Conservation (phyloP, 2,113 vertebrate genomes). For the Chaetodon trifascialis region DNA sequence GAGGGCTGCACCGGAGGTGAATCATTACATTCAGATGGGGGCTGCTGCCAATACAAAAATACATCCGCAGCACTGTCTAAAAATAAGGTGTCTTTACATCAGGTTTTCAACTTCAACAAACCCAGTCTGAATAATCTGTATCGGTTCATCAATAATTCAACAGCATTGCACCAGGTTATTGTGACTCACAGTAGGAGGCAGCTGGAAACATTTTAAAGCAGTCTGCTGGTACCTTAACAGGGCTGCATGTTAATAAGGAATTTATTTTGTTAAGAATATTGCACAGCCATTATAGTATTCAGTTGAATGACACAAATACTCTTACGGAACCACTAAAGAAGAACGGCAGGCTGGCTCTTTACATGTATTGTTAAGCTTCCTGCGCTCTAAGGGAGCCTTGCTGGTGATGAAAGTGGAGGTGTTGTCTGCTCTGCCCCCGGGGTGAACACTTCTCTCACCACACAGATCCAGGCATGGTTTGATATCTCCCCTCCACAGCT, state of each 20-base stretch:
- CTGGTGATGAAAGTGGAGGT: constrained; percentile 64
- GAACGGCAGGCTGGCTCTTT: constrained; percentile 17
- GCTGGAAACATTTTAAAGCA: constrained; percentile 45
- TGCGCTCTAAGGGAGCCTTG: constrained; percentile 43
- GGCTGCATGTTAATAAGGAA: not conserved
- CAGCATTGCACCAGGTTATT: constrained; percentile 30
- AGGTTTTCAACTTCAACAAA: constrained; percentile 7
- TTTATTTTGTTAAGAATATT: constrained; percentile 42
- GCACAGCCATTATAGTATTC: constrained; percentile 38
- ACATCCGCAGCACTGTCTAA: constrained; percentile 21
- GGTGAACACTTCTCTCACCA: constrained; percentile 53
- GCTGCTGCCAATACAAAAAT: constrained; percentile 2
- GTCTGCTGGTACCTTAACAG: not conserved
- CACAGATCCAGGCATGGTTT: constrained; percentile 60
- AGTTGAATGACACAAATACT: constrained; percentile 42
- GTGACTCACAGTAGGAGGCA: constrained; percentile 44
- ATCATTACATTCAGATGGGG: not conserved
- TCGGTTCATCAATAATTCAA: constrained; percentile 67
- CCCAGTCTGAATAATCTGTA: constrained; percentile 37
- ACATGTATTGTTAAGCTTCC: constrained; percentile 48
- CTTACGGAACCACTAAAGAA: constrained; percentile 34
- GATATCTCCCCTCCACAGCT: constrained; percentile 57
- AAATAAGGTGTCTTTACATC: constrained; percentile 23
- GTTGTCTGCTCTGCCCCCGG: constrained; percentile 64
- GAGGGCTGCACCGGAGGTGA: not conserved